Conservation (phyloP, 1,140 invertebrate genomes). For the Bombus vancouverensis region DNA sequence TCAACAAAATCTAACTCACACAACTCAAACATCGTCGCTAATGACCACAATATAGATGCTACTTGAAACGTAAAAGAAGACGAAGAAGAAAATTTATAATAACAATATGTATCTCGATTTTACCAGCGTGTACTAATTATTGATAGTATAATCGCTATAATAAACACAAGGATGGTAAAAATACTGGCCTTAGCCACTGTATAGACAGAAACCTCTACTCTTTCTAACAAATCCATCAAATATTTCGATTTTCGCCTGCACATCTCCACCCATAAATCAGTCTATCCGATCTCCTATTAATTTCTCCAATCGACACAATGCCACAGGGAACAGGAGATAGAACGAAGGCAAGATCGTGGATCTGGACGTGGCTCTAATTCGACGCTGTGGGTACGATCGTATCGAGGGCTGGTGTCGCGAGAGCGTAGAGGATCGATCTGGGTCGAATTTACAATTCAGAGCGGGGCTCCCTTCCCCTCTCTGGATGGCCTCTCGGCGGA, state of each 20-base stretch:
- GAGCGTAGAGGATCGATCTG: constrained; percentile 16
- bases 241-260: not conserved
- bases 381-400: not conserved
- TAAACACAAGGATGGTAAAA: too few species aligned
- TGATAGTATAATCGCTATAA: too few species aligned
- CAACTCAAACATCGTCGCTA: too few species aligned
- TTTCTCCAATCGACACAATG: not conserved
- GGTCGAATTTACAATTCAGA: constrained; percentile 49
- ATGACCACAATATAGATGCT: too few species aligned
- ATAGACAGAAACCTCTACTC: too few species aligned
- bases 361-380: constrained; percentile 2
- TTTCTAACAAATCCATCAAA: not conserved
- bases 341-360: not conserved
- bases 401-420: constrained; percentile 5
- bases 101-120: too few species aligned
- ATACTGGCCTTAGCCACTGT: too few species aligned
- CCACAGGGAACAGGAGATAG: not conserved
- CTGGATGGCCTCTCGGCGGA: not conserved
- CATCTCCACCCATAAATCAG: not conserved
- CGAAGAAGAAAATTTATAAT: too few species aligned
- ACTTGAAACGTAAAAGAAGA: too few species aligned
- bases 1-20: too few species aligned
- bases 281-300: not conserved
- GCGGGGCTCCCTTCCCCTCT: not conserved
- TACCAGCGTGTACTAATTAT: too few species aligned